phyloP scores from a whole-genome alignment of 2,797 vertebrate genomes.

The Tragopan temminckii region DNA sequence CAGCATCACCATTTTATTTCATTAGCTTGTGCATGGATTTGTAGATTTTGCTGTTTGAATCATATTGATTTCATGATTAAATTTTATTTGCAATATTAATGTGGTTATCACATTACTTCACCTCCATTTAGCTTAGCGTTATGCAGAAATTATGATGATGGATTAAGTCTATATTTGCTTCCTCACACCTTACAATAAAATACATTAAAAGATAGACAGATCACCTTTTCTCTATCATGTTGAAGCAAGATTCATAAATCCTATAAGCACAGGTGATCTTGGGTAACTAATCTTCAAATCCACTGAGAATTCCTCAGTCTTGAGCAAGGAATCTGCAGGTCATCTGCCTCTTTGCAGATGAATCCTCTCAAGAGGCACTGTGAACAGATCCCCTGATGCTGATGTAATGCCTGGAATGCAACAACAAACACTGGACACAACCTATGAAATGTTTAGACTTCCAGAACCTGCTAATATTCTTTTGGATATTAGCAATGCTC shows the following conservation, averaged over 20 bases:
- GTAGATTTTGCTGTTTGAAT: neutral
- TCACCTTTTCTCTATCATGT: neutral
- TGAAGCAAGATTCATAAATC: neutral
- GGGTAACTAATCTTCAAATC: neutral
- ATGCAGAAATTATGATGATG: neutral
- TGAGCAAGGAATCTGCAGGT: neutral
- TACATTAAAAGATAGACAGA: neutral
- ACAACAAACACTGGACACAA: neutral
- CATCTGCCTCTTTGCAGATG: neutral
- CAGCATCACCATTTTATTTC: neutral
- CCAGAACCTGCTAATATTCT: neutral
- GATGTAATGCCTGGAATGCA: neutral
- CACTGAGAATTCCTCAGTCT: neutral
- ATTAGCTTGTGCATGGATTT: neutral
- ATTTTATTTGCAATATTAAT: neutral
- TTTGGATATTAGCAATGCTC: neutral
- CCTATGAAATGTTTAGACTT: neutral
- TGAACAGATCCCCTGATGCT: neutral
- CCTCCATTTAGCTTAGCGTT: neutral
- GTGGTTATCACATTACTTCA: neutral
- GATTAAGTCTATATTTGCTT: neutral
- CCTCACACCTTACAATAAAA: neutral
- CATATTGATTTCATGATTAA: neutral
- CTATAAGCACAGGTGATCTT: neutral
- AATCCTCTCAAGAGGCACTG: neutral